Evolutionary conservation across 2,888 invertebrate genomes (phyloP), one percentile per base, ranked within the genome.

Genomic region (Drosophila antonietae): DNA sequence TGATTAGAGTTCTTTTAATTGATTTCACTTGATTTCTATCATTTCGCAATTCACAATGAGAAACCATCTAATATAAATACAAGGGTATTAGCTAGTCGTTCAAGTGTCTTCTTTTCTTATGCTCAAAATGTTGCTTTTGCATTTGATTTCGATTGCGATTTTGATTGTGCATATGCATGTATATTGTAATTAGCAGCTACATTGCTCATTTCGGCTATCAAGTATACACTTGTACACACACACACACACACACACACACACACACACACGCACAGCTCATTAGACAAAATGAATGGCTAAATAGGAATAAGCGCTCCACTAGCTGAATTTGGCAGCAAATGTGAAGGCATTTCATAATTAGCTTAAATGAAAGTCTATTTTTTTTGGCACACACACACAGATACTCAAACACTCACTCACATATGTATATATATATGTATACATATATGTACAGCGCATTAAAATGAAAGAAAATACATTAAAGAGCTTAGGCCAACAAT

Each of bases 401-500:
- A 37, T 44, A 51, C 67, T 20, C 20, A 20, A 3, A 49, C 43
- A 23, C 14, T 31, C 31, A 43, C 52, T 53, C 62, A 66, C 35
- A 53, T 62, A 28, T 28, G 33, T 53, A 49, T 20, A 23, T 6
- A 39, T 43, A 28, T 7, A 23, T 8, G n/a, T n/a, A n/a, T n/a
- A n/a, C n/a, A 7, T 60, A 20, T 39, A n/a, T 51, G 18, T 35
- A 47, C 28, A 15, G 23, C 37, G 43, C 52, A 49, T 51, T 81
- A 73, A 73, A 62, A 68, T 75, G 47, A 71, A 81, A 71, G 73
- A 73, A 75, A 79, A 67, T 47, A 65, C 75, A 82, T 85, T 88
- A 85, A 88, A 87, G 80, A 78, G 88, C 83, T 88, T 85, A 75
- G 67, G 78, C 80, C 20, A 85, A 82, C 83, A 84, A 84, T 84